Base-by-base conservation (phyloP, 2,797 vertebrate species). In the Myotis findleyi region DNA sequence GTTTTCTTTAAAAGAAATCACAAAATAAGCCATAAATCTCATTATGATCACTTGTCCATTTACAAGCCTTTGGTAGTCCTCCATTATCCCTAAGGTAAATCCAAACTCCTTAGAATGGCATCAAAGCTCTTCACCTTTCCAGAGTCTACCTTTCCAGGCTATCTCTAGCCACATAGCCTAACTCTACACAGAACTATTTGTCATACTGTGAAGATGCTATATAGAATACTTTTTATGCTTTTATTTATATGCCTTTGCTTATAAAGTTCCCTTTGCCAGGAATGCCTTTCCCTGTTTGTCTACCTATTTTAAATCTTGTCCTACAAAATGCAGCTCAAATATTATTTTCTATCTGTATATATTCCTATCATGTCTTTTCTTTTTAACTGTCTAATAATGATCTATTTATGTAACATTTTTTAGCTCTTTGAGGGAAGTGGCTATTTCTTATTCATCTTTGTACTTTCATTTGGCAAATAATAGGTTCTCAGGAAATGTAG, bases 261-360 rank as follows among this genome's bases (percentile, higher is more conserved):
- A 57, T 47, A 84, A 84, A 86, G 27, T 77, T 86, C 38, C 17
- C 44, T 93, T 94, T 95, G 23, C 66, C 25, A 95, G 57, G 47
- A 93, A 83, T 91, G 49, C 41, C 79, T 92, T 82, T 87, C 5
- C 47, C n/a, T 92, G 2, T 89, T 94, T 94, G 20, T 79, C 51
- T 89, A 64, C 49, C 55, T 89, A 57, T 66, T 96, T 85, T 80
- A 92, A 93, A 95, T 93, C 72, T 80, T 82, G n/a, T 68, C 41
- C 23, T 86, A 59, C 49, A 91, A 92, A 87, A 83, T 33, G 18
- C 4, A 81, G 53, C 21, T 90, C 77, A 90, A 57, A 75, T 86
- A 69, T 85, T 85, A 90, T 83, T 81, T 69, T 82, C 30, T 76
- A 62, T 87, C 64, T 87, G 1, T 87, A 49, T 87, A 5, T 87